Evolutionary conservation across 2,888 invertebrate species (phyloP).

Genomic region (Dolichomitus sp.): DNA sequence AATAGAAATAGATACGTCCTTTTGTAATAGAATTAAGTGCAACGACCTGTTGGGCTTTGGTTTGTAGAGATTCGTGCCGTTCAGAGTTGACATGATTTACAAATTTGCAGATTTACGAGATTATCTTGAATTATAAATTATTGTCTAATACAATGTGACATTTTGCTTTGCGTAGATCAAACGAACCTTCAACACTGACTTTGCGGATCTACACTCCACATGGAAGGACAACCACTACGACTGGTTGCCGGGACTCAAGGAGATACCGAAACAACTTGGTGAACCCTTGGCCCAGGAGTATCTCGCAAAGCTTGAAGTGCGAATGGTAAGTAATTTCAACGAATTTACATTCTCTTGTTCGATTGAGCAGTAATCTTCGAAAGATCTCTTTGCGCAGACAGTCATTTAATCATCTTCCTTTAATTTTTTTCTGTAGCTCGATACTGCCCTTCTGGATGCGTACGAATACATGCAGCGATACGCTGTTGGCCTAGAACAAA

Average conservation of each 20-base stretch:
- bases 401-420: not conserved
- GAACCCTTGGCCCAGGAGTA: slow-evolving; percentile 84
- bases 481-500: slow-evolving; percentile 91
- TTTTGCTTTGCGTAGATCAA: slow-evolving; percentile 83
- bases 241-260: slow-evolving; percentile 86
- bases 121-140: slow-evolving; percentile 21
- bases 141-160: slow-evolving; percentile 4
- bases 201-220: slow-evolving; percentile 83
- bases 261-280: slow-evolving; percentile 87
- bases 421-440: slow-evolving; percentile 84
- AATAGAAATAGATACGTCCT: not conserved
- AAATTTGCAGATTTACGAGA: not conserved
- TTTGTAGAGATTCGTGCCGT: not conserved
- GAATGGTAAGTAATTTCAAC: slow-evolving; percentile 72
- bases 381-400: not conserved
- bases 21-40: not conserved
- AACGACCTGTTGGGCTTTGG: not conserved
- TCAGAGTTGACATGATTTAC: not conserved
- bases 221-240: slow-evolving; percentile 86
- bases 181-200: slow-evolving; percentile 85
- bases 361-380: not conserved
- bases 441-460: slow-evolving; percentile 87
- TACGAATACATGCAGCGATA: slow-evolving; percentile 91
- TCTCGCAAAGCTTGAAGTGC: slow-evolving; percentile 86
- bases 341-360: slow-evolving; percentile 5